A percentile compares a stretch with the other conserved stretches of the same genome.
phyloP scores from a whole-genome alignment of 2,797 vertebrate species.

The Rhincodon typus region DNA sequence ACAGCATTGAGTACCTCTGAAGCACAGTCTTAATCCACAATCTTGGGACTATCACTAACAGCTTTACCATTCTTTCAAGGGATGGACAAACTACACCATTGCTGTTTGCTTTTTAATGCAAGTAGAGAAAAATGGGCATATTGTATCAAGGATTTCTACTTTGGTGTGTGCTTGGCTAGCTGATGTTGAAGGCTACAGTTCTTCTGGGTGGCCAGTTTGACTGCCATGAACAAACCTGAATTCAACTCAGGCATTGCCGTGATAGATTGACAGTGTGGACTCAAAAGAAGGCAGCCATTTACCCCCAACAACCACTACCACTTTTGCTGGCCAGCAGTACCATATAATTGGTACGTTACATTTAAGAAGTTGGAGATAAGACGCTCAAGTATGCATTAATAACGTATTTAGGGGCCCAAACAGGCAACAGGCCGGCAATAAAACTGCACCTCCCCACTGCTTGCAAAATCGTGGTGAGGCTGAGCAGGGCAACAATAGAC shows the following conservation, averaged over 20 bases:
- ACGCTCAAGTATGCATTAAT: neutral
- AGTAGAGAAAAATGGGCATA: too few species aligned
- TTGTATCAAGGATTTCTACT: neutral
- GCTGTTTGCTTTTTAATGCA: neutral
- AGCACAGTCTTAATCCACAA: neutral
- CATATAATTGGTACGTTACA: neutral
- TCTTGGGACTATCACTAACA: neutral
- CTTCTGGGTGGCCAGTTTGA: neutral
- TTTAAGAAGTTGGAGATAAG: neutral
- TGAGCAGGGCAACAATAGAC: neutral
- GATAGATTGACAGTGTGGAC: neutral
- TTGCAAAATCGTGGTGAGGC: neutral
- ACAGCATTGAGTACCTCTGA: neutral
- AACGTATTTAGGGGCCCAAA: neutral
- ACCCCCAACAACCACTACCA: too few species aligned
- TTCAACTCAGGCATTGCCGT: neutral
- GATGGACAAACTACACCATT: neutral
- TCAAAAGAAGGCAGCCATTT: neutral
- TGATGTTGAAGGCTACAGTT: neutral
- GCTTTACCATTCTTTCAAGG: neutral
- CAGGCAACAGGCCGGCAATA: neutral
- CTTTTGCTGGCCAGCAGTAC: neutral
- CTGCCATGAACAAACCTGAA: neutral
- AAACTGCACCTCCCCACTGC: too few species aligned
- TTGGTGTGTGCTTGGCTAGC: neutral